Base-by-base conservation (phyloP, 2,888 invertebrate genomes). In the Scelioninae gen. 1 region DNA sequence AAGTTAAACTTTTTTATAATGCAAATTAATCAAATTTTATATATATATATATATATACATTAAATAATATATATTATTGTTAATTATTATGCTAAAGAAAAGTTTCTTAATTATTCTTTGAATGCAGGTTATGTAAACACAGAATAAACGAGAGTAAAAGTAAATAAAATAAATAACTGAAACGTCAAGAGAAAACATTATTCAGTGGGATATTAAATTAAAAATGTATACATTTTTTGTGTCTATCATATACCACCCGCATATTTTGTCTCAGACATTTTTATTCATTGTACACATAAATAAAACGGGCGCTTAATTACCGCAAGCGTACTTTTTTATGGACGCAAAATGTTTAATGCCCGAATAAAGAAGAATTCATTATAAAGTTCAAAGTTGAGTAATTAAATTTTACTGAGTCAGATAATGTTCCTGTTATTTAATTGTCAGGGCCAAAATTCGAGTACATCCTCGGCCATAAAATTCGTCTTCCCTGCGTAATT, bases 401-500 rank as follows among this genome's bases (percentile, higher is more conserved):
- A 75, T 75, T 65, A 65, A 75, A 75, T 75, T 75, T 75, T 51
- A 51, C 53, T 5, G 31, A 55, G 63, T 55, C 32, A 40, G 62
- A 72, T 60, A 31, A 53, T 23, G 58, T 49, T 47, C 58, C 49
- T 63, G 15, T 65, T 51, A 49, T 68, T 76, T 68, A 49, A 68
- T 77, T 55, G 77, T 77, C 60, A 13, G 23, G 62, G 31, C 65
- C 68, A 60, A 68, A 77, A 68, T 77, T 62, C 49, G 68, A 58
- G 51, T 58, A 34, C 56, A 38, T 45, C 45, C 13, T 4, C 47
- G 13, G 45, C 60, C 58, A 34, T 68, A 77, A 77, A 77, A 60
- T 68, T 43, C 38, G 51, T 34, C 49, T 56, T 15, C 16, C 32
- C 32, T 49, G 49, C 51, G 60, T 68, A 69, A 62, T 69, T 77